Base-by-base conservation (phyloP, 2,797 vertebrate species). In the Sebastolobus alascanus region DNA sequence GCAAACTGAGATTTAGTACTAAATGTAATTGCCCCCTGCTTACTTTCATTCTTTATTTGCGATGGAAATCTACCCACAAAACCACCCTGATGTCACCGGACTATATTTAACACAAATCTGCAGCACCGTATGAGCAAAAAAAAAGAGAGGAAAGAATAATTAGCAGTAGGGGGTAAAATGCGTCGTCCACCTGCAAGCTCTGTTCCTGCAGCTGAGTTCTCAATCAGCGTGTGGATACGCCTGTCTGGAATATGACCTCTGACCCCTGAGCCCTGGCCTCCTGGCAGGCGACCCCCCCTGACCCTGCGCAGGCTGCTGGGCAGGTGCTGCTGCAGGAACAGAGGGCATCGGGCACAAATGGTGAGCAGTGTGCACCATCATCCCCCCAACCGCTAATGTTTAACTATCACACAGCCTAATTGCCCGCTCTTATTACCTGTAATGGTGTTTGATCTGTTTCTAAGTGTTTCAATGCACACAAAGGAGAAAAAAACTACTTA, bases 171-270 rank as follows among this genome's bases (percentile, higher is more conserved):
- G 69, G 73, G n/a, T 72, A 70, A 87, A 90, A 89, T 83, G 22
- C 56, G 1, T 70, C 73, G 40, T 90, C 87, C 85, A 87, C 87
- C 87, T 88, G 92, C 86, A 86, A 79, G 67, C 46, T 88, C 58
- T 86, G 87, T 82, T 93, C 80, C 64, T 84, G 90, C 93, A 94
- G 94, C 92, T 93, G 92, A 93, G 80, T 91, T 92, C 79, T 91
- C 87, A 93, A 94, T 96, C 86, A 91, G 82, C 16, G 64, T 87
- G 82, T 84, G 85, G 88, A 84, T 80, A 91, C n/a, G 89, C 87
- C 80, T 87, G 89, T 90, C 89, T 94, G 87, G 87, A 89, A 75
- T 72, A 4, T 94, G 92, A 94, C 93, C 93, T 93, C 73, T 93
- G 81, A 93, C 91, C 90, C 73, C 70, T 13, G 54, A 76, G 84